Evolutionary conservation across 1,140 invertebrate species (phyloP), one percentile per base, ranked within the genome.

Genomic region (Papilio polytes): DNA sequence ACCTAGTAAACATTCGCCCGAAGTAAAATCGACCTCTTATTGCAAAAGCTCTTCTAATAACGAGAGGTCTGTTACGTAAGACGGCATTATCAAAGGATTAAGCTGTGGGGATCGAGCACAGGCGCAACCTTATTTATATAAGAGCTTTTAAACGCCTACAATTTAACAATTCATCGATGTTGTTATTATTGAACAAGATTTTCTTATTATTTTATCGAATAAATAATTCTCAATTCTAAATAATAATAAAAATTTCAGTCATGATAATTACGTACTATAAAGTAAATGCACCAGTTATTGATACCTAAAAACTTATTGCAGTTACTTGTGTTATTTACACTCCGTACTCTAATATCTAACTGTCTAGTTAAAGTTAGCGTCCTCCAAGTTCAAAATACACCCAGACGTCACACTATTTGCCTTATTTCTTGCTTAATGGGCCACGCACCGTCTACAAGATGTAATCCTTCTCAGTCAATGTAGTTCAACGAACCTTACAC

Each of bases 401-500:
- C 31, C 76, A 78, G 76, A 78, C 76, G 51, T 56, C 59, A 78
- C 51, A 56, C 53, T 72, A 84, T 81, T 78, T 82, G 77, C 63
- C 59, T 26, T 85, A 87, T 82, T 85, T 87, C 82, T 86, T 31
- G 80, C 83, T 84, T 78, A 87, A 87, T 88, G 79, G 80, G 72
- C 82, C 83, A 83, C 85, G 80, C 84, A 81, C 82, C 79, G 81
- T 84, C 82, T 79, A 82, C 77, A 80, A 85, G 76, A 80, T 84
- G 80, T 81, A 82, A 86, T 86, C 74, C 81, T 83, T 88, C 85
- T 78, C 80, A 83, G 80, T 87, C 80, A 84, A 77, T 82, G 74
- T 20, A 91, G 89, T 87, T 91, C 89, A 91, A 88, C 81, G 88
- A 90, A 88, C 88, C 83, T 80, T 84, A 80, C 85, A 86, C 81